Percentiles rank a stretch among this genome's conserved stretches.
Evolutionary conservation across 53 echinoderm and acorn worm species (phyloP).

Genomic region (Holothuria scabra): DNA sequence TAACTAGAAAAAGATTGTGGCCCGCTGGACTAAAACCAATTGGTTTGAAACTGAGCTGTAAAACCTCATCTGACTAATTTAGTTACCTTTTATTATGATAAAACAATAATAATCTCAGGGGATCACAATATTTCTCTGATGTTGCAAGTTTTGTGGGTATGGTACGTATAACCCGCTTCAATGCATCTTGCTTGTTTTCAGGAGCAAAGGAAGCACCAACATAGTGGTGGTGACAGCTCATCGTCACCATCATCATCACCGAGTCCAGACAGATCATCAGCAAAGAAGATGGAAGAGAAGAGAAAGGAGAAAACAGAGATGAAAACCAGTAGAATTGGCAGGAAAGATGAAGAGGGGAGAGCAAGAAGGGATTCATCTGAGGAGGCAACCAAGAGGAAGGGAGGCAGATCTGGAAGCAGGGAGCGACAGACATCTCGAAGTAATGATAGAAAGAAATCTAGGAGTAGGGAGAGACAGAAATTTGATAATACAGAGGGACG

Average conservation of each 20-base stretch:
- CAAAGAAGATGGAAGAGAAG: conserved; percentile 33
- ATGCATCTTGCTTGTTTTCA: not conserved
- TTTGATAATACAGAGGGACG: not conserved
- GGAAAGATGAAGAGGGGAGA: not conserved
- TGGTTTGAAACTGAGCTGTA: too few species aligned
- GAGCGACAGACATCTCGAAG: conserved; percentile 13
- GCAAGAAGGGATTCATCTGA: not conserved
- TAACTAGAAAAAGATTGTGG: too few species aligned
- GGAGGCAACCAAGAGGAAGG: not conserved
- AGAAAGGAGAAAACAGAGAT: conserved; percentile 15
- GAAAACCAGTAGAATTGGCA: not conserved
- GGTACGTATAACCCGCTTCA: not conserved
- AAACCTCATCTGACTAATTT: too few species aligned
- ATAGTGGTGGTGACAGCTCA: not conserved
- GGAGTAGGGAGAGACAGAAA: not conserved
- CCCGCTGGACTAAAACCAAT: too few species aligned
- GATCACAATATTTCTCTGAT: too few species aligned
- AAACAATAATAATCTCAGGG: too few species aligned
- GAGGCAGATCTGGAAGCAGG: not conserved
- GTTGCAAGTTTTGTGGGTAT: too few species aligned
- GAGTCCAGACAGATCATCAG: not conserved
- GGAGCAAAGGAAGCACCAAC: conserved; percentile 11
- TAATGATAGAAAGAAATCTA: not conserved
- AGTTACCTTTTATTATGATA: too few species aligned
- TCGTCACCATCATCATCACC: not conserved